phyloP scores from a whole-genome alignment of 2,797 vertebrate species.

The Poecilia picta region DNA sequence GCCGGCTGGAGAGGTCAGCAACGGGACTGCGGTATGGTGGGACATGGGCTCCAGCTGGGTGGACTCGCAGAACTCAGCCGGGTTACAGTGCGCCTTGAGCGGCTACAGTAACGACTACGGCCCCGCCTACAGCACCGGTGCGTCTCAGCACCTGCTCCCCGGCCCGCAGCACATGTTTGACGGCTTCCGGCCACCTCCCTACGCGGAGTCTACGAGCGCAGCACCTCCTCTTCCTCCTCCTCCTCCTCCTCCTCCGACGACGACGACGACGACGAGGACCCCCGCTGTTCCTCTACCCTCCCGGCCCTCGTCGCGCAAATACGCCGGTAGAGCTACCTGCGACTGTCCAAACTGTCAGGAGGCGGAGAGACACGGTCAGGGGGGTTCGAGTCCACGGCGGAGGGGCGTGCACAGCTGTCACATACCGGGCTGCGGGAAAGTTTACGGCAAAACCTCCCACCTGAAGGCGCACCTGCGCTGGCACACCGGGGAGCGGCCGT shows the following conservation, averaged over 20 bases:
- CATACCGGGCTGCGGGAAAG: constrained; percentile 91
- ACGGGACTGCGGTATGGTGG: constrained; percentile 88
- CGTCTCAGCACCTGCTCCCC: constrained; percentile 87
- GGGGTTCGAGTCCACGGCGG: constrained; percentile 84
- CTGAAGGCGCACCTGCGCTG: constrained; percentile 93
- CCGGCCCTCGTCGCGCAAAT: constrained; percentile 82
- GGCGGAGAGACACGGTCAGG: constrained; percentile 86
- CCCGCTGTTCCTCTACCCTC: constrained; percentile 74
- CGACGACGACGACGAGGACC: constrained; percentile 65
- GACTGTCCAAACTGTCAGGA: constrained; percentile 94
- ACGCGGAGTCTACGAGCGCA: constrained; percentile 82
- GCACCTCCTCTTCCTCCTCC: constrained; percentile 48
- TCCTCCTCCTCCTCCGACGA: too few species aligned
- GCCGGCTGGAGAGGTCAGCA: constrained; percentile 81
- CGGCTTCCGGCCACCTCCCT: constrained; percentile 91
- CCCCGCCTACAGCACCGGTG: constrained; percentile 83
- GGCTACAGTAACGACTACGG: constrained; percentile 91
- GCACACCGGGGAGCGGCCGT: constrained; percentile 92
- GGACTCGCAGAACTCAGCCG: constrained; percentile 87
- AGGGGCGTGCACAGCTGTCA: constrained; percentile 91
- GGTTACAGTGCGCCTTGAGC: constrained; percentile 86
- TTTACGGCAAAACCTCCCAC: constrained; percentile 92
- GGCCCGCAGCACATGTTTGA: constrained; percentile 91
- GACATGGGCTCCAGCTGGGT: constrained; percentile 90
- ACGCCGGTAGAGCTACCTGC: constrained; percentile 88